A percentile compares a stretch with the other conserved stretches of the same genome.
Evolutionary conservation across 2,797 vertebrate species (phyloP).

Genomic region (Sebastolobus altivelis): DNA sequence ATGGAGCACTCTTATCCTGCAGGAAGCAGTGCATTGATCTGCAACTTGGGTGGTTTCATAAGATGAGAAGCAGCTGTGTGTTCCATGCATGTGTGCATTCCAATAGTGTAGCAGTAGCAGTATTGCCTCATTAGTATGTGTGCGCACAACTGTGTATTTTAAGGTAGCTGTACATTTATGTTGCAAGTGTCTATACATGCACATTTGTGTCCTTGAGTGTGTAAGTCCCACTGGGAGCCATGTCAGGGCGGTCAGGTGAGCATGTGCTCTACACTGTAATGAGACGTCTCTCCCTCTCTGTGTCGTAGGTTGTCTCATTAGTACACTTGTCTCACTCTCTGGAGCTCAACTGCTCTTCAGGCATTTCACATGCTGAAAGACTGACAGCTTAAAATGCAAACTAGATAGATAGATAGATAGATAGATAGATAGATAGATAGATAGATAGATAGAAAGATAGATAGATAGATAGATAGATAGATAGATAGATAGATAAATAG

Average conservation of each 20-base stretch:
- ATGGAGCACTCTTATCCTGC: constrained; percentile 28
- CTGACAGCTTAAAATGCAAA: neutral
- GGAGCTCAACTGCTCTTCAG: constrained; percentile 17
- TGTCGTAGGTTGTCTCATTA: constrained; percentile 41
- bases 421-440: neutral
- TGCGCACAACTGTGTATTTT: neutral
- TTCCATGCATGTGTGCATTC: constrained; percentile 9
- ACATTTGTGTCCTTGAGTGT: constrained; percentile 31
- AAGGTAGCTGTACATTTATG: neutral
- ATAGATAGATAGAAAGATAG: neutral
- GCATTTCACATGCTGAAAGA: neutral
- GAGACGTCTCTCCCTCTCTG: neutral
- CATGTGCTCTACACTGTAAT: constrained; percentile 19
- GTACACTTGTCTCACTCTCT: constrained; percentile 16
- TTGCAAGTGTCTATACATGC: constrained; percentile 9
- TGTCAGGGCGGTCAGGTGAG: constrained; percentile 36
- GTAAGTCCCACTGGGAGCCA: constrained; percentile 24
- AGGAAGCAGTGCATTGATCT: constrained; percentile 66
- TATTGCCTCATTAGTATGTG: constrained; percentile 32
- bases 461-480: neutral
- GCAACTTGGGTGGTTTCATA: constrained; percentile 54
- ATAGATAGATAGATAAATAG: constrained; percentile 1
- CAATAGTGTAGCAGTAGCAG: constrained; percentile 22
- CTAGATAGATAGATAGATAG: neutral
- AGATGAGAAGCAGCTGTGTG: constrained; percentile 39